Evolutionary conservation across 1,140 invertebrate species (phyloP), one percentile per base, ranked within the genome.

Genomic region (Drosophila sproati): DNA sequence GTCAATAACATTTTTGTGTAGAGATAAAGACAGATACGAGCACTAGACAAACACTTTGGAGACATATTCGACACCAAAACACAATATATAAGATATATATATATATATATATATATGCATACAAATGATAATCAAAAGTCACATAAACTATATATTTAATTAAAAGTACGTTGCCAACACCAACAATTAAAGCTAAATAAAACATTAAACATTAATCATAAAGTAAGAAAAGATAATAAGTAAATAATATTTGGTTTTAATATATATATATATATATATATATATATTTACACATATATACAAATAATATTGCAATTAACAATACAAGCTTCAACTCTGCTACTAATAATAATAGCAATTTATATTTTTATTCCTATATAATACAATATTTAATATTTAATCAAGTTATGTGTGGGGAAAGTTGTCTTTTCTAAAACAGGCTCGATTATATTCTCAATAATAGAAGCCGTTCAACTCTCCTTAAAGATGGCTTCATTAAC

Each of bases 31-130:
- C 8, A 52, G 2, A 29, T 52, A 55, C 39, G 39, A 43, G 39
- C 39, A n/a, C 3, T 32, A 51, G 35, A 68, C 61, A 77, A 55
- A 86, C 78, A 68, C 77, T 56, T 88, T 86, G 89, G 86, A 91
- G 90, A 91, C 89, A 91, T 91, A 91, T 91, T 91, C 89, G 79
- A 90, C 82, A 43, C 57, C 70, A 73, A 73, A 61, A 69, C 12
- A 69, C 64, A 60, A 45, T 20, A 29, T 12, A 51, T 1, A 6
- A 12, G 2, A 60, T 29, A 41, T 39, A 12, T 43, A 37, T 39
- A n/a, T 29, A 41, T 8, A 12, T 12, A 12, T 39, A 12, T 43
- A 37, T 39, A n/a, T 29, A 41, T 8, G 2, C 32, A 60, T 34
- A 51, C n/a, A 54, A 43, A n/a, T 28, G 5, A 51, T 63, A 50